These are phyloP conservation scores for Chelonoidis abingdonii DNA, from an alignment of 2,113 vertebrate species.

Conservation along the genomic window DNA sequence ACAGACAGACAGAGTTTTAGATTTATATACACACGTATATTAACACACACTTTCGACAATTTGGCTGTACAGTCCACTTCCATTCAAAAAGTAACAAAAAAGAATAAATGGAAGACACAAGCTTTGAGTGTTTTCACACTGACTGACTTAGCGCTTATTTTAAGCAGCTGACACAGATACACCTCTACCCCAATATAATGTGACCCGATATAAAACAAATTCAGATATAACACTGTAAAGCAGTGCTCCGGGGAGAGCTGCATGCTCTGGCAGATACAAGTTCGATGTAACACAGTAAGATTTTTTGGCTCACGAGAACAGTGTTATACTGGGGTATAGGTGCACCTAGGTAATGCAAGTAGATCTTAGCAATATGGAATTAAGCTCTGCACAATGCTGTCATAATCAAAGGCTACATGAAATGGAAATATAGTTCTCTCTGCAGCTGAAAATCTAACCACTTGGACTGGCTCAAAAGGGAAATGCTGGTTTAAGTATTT, in stretches of 20 bases:
- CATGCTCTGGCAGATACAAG: too few relatives aligned
- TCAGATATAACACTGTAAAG: too few relatives aligned
- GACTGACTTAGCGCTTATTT: neutral
- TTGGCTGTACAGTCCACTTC: neutral
- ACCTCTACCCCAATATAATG: too few relatives aligned
- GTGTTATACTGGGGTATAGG: too few relatives aligned
- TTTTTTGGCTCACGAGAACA: too few relatives aligned
- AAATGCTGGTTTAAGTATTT: neutral
- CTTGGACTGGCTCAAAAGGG: neutral
- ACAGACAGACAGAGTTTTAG: neutral
- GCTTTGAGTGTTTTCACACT: neutral
- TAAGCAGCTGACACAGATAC: neutral
- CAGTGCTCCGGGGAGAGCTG: too few relatives aligned
- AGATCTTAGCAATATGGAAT: fast-evolving
- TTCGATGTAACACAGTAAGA: too few relatives aligned
- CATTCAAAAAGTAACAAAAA: neutral
- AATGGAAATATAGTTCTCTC: neutral
- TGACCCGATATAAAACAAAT: too few relatives aligned
- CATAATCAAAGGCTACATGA: neutral
- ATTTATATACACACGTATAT: neutral
- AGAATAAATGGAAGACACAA: neutral
- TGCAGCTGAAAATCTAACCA: neutral
- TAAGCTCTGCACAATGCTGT: fast-evolving
- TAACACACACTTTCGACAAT: neutral
- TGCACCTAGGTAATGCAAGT: neutral